phyloP scores from a whole-genome alignment of 2,888 invertebrate genomes.

The Tanytarsus gracilentus region DNA sequence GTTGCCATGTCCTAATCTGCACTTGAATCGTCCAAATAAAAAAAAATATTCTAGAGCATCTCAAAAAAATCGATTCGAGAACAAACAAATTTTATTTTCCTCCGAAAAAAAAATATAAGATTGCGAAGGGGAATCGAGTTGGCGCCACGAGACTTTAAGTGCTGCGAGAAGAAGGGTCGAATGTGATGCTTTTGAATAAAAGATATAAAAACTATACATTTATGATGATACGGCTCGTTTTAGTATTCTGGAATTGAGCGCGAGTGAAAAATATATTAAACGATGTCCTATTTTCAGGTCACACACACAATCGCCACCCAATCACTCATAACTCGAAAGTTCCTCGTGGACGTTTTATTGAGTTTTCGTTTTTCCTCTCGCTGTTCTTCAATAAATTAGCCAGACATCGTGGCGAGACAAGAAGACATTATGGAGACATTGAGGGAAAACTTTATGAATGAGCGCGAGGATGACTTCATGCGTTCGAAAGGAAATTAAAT shows the following conservation, averaged over 20 bases:
- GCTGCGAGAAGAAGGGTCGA: not conserved
- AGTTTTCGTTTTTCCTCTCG: not conserved
- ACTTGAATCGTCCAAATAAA: not conserved
- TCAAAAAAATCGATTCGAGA: slow-evolving; percentile 22
- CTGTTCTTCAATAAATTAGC: slow-evolving; percentile 21
- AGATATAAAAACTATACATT: not conserved
- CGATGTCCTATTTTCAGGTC: too few relatives aligned
- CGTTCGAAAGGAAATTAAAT: not conserved
- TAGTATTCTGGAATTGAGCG: not conserved
- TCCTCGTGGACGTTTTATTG: too few relatives aligned
- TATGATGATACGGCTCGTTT: not conserved
- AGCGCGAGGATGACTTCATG: slow-evolving; percentile 8
- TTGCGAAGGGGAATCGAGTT: slow-evolving; percentile 10
- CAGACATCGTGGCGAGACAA: slow-evolving; percentile 21
- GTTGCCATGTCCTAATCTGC: not conserved
- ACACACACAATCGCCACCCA: too few relatives aligned
- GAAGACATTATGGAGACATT: slow-evolving; percentile 14
- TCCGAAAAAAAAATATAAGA: slow-evolving; percentile 6
- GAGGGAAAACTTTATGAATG: not conserved
- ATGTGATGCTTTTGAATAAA: slow-evolving; percentile 23
- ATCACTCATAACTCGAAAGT: too few relatives aligned
- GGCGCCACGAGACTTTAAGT: slow-evolving; percentile 18
- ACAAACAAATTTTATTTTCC: slow-evolving; percentile 15
- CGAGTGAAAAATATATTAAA: not conserved
- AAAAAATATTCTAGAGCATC: too few relatives aligned